phyloP scores from a whole-genome alignment of 2,113 vertebrate genomes.

The Acanthochromis polyacanthus region DNA sequence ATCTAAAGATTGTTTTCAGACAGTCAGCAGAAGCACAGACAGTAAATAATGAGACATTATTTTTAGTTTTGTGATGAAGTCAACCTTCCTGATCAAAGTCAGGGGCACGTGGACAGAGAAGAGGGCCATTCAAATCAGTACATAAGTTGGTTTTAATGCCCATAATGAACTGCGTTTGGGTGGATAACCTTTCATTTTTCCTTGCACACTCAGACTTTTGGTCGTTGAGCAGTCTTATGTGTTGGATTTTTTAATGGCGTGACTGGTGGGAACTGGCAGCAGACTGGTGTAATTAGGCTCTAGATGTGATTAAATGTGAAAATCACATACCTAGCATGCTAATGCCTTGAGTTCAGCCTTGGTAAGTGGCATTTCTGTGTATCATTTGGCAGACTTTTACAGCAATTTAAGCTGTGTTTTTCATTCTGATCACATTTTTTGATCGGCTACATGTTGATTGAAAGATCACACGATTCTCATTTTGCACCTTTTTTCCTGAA shows the following conservation, averaged over 20 bases:
- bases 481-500: neutral
- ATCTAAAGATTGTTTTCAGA: conserved; percentile 6
- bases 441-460: too few species aligned
- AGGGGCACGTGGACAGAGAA: neutral
- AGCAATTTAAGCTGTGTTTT: neutral
- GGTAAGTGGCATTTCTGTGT: neutral
- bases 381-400: neutral
- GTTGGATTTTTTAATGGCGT: neutral
- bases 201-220: conserved; percentile 5
- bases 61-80: neutral
- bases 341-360: neutral
- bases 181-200: neutral
- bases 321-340: conserved; percentile 6
- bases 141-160: neutral
- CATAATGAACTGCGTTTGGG: neutral
- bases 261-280: conserved; percentile 18
- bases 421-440: neutral
- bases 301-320: conserved; percentile 56
- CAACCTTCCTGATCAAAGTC: neutral
- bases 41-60: neutral
- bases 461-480: neutral
- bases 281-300: conserved; percentile 54
- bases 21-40: neutral
- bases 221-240: neutral
- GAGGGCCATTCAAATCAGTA: neutral